Evolutionary conservation across 2,113 vertebrate genomes (phyloP).

Genomic region (Menura novaehollandiae): DNA sequence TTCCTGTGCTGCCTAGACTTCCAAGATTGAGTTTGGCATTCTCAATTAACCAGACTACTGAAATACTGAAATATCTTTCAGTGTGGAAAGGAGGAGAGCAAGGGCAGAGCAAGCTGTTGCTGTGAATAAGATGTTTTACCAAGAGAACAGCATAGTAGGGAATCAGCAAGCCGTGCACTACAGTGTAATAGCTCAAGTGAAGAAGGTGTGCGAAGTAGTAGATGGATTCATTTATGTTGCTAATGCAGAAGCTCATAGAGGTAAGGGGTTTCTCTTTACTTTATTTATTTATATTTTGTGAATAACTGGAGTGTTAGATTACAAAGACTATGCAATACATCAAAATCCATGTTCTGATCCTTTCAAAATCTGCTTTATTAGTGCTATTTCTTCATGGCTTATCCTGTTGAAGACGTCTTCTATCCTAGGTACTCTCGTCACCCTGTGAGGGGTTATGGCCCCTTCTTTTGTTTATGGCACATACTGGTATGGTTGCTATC

Average conservation of each 20-base stretch:
- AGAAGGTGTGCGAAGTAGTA: conserved; percentile 85
- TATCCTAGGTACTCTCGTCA: not conserved
- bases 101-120: conserved; percentile 75
- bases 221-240: conserved; percentile 94
- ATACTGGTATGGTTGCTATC: not conserved
- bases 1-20: not conserved
- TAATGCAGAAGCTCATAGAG: conserved; percentile 83
- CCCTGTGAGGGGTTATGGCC: not conserved
- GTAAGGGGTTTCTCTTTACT: conserved; percentile 64
- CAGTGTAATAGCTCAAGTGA: conserved; percentile 82
- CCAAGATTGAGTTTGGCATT: not conserved
- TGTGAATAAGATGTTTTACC: conserved; percentile 85
- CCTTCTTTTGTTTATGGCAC: not conserved
- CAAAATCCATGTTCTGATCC: not conserved
- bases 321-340: not conserved
- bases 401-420: not conserved
- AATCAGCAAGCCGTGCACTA: conserved; percentile 68
- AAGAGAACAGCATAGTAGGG: conserved; percentile 47
- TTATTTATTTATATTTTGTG: not conserved
- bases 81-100: conserved; percentile 87
- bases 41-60: not conserved
- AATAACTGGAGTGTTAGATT: not conserved
- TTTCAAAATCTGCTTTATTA: not conserved
- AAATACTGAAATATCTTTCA: conserved; percentile 47
- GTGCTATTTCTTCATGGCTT: not conserved